These are phyloP conservation scores for human (Homo sapiens) DNA, from an alignment of 2,113 vertebrate genomes.

Conservation along the genomic window DNA sequence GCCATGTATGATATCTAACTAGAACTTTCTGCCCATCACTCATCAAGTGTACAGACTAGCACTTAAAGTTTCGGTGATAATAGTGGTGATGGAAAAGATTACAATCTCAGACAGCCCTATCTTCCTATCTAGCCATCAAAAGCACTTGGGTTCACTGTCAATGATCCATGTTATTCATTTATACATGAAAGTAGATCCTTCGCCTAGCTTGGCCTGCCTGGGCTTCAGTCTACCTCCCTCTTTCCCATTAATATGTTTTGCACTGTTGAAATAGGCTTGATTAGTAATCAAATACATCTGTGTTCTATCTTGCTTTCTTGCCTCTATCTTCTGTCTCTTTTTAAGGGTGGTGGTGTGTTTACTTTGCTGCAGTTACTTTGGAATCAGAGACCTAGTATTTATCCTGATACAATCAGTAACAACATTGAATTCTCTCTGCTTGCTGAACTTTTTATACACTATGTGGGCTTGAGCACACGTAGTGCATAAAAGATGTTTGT, in stretches of 20 bases:
- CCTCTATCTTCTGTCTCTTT: constrained; percentile 50
- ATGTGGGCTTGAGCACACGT: constrained; percentile 1
- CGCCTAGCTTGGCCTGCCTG: neutral
- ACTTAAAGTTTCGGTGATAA: neutral
- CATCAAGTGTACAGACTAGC: neutral
- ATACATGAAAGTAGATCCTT: neutral
- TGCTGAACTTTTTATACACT: constrained; percentile 62
- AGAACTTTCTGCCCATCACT: neutral
- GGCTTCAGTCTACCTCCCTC: neutral
- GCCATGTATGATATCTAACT: neutral
- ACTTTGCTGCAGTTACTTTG: constrained; percentile 65
- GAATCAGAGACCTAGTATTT: constrained; percentile 57
- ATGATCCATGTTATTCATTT: neutral
- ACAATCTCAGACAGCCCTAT: neutral
- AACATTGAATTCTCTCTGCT: constrained; percentile 50
- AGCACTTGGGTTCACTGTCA: neutral
- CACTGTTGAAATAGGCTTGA: constrained; percentile 27
- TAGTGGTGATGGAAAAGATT: neutral
- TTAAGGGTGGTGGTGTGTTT: constrained; percentile 46
- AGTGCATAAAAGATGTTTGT: constrained; percentile 56
- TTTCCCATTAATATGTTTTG: neutral
- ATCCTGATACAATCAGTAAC: constrained; percentile 65
- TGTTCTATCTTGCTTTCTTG: constrained; percentile 43
- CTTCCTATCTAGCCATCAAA: neutral
- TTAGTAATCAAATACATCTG: constrained; percentile 51